phyloP scores from a whole-genome alignment of 1,140 invertebrate genomes.

The Alviniconcha marisindica region DNA sequence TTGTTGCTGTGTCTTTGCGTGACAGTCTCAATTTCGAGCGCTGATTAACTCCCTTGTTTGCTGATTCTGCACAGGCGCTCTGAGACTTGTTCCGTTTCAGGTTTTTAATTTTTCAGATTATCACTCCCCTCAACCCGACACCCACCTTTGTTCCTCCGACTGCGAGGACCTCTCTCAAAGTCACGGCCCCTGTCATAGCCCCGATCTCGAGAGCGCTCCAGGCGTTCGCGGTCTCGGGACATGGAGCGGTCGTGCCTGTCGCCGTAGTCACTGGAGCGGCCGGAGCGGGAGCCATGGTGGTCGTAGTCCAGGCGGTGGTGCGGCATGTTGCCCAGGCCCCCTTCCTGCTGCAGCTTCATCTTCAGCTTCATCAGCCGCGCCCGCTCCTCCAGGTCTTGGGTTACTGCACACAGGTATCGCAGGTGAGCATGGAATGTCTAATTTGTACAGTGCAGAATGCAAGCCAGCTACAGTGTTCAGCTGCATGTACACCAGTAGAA shows the following conservation, averaged over 20 bases:
- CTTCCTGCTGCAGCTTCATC: conserved; percentile 77
- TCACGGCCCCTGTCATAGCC: conserved; percentile 51
- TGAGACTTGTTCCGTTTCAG: too few relatives aligned
- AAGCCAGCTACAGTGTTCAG: too few relatives aligned
- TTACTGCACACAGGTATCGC: conserved; percentile 65
- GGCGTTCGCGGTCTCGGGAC: conserved; percentile 52
- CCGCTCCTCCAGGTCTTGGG: conserved; percentile 90
- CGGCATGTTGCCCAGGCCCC: conserved; percentile 46
- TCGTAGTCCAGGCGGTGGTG: conserved; percentile 62
- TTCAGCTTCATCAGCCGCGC: conserved; percentile 83
- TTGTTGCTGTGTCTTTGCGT: too few relatives aligned
- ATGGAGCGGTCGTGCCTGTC: conserved; percentile 50
- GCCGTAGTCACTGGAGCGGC: conserved; percentile 5
- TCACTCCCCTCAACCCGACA: too few relatives aligned
- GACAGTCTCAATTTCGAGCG: too few relatives aligned
- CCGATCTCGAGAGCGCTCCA: conserved; percentile 54
- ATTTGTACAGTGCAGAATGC: too few relatives aligned
- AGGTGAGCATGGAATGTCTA: too few relatives aligned
- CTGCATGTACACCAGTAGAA: too few relatives aligned
- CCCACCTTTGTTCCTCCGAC: conserved; percentile 52
- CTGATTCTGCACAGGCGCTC: too few relatives aligned
- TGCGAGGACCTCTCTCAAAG: conserved; percentile 49
- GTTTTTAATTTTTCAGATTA: too few relatives aligned
- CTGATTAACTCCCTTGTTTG: too few relatives aligned
- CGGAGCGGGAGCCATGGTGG: conserved; percentile 3